Percentiles rank a stretch among this genome's conserved stretches.
phyloP scores from a whole-genome alignment of 2,113 vertebrate genomes.

The Heterotis niloticus region DNA sequence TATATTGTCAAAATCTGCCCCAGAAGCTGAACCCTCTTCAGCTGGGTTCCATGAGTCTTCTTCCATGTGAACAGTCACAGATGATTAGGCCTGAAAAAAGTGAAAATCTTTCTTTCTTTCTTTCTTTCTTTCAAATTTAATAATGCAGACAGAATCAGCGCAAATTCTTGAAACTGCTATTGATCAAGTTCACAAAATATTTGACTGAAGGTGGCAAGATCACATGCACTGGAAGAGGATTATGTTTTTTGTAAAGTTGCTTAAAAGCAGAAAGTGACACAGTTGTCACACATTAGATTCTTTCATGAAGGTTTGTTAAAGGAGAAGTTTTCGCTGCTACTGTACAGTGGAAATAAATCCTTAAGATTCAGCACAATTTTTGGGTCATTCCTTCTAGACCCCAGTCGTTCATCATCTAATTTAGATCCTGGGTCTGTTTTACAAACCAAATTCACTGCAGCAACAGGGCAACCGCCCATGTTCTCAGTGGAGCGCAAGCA shows the following conservation, averaged over 20 bases:
- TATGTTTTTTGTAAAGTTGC: neutral
- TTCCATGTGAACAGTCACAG: slow-evolving; percentile 35
- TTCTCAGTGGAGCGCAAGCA: slow-evolving; percentile 11
- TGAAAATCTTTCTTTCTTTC: neutral
- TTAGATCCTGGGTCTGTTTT: too few species aligned
- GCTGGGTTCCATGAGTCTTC: slow-evolving; percentile 29
- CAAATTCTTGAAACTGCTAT: neutral
- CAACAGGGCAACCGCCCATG: slow-evolving; percentile 44
- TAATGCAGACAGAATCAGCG: neutral
- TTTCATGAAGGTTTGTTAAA: too few species aligned
- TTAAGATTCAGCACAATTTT: too few species aligned
- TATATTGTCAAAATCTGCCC: neutral
- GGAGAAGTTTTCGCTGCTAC: too few species aligned
- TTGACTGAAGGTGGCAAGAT: slow-evolving; percentile 37
- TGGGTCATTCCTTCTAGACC: too few species aligned
- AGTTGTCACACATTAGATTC: too few species aligned
- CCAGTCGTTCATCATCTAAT: neutral
- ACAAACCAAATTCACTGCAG: neutral
- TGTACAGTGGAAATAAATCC: too few species aligned
- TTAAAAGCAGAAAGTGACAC: neutral
- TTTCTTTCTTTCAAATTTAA: neutral
- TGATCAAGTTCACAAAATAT: slow-evolving; percentile 13
- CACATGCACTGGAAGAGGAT: slow-evolving; percentile 4
- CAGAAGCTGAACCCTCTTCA: neutral
- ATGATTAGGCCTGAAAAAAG: slow-evolving; percentile 40